Evolutionary conservation across 2,888 invertebrate genomes (phyloP).

Genomic region (Sympetrum striolatum): DNA sequence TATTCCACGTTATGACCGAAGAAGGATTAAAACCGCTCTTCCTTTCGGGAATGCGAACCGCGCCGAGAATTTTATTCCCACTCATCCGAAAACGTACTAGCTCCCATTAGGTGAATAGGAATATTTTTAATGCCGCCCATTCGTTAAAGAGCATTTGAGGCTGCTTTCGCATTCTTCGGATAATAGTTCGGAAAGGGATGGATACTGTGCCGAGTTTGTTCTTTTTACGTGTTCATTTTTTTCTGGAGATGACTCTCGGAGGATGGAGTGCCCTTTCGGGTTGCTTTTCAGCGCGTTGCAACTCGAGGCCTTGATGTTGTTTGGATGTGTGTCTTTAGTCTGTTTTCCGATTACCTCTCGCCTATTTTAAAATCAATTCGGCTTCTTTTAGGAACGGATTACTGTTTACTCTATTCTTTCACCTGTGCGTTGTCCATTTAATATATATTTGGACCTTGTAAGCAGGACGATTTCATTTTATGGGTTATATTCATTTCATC

Average conservation of each 20-base stretch:
- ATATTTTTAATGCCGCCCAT: neutral
- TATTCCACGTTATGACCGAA: neutral
- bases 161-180: neutral
- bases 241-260: neutral
- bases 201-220: neutral
- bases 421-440: no score
- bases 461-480: no score
- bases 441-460: no score
- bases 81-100: neutral
- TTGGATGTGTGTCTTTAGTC: no score
- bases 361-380: no score
- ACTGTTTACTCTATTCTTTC: no score
- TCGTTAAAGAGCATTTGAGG: neutral
- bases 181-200: neutral
- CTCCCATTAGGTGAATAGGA: neutral
- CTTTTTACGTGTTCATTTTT: neutral
- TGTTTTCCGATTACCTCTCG: no score
- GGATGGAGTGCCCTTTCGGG: neutral
- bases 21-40: neutral
- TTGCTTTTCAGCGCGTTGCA: neutral
- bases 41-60: neutral
- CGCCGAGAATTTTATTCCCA: neutral
- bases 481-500: no score
- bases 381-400: no score
- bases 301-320: no score